A percentile compares a stretch with the other conserved stretches of the same genome.
phyloP scores from a whole-genome alignment of 2,113 vertebrate species.

The Passer domesticus region DNA sequence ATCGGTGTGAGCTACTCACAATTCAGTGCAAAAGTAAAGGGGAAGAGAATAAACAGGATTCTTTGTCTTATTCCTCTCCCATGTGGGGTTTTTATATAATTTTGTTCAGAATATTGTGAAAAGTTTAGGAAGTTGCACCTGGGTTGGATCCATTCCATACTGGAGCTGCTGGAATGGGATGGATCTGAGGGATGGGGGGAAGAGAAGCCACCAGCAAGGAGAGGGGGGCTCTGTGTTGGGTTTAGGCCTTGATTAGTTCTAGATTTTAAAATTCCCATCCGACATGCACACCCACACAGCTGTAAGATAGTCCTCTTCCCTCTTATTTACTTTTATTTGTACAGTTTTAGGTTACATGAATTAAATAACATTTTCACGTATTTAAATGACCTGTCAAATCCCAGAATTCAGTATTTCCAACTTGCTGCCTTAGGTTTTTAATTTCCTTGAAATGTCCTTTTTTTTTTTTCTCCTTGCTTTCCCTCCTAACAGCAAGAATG shows the following conservation, averaged over 20 bases:
- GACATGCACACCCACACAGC: neutral
- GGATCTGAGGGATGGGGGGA: neutral
- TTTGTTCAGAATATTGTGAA: neutral
- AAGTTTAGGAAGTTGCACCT: neutral
- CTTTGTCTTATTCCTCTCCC: neutral
- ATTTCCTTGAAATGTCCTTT: conserved; percentile 36
- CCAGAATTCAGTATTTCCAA: neutral
- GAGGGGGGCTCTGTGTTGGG: rapidly evolving
- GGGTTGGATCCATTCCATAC: neutral
- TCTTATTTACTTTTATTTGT: neutral
- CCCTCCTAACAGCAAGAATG: neutral
- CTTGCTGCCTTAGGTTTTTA: neutral
- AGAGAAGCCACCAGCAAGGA: neutral
- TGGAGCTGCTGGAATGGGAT: neutral
- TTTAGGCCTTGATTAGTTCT: neutral
- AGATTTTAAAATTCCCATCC: neutral
- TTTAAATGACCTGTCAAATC: neutral
- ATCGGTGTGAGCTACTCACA: neutral
- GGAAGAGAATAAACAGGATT: neutral
- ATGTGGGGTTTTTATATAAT: rapidly evolving
- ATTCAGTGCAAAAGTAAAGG: neutral
- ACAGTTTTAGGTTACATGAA: neutral
- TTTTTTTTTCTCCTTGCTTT: neutral
- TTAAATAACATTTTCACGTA: neutral
- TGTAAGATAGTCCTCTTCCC: neutral